These are phyloP conservation scores for Sturnus vulgaris DNA, from an alignment of 2,113 vertebrate genomes.

Conservation along the genomic window DNA sequence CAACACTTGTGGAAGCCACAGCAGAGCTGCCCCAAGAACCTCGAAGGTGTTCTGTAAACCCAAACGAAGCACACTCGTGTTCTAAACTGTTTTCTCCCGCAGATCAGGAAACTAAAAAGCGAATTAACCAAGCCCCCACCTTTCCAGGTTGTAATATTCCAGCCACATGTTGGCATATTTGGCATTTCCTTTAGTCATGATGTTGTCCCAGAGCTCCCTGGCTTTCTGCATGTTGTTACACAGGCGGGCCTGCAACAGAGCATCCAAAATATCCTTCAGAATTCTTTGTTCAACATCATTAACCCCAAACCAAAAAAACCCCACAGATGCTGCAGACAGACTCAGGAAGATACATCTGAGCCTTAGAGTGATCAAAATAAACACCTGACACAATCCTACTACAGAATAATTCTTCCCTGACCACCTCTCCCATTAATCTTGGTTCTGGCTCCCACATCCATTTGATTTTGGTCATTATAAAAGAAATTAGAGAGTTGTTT, in stretches of 20 bases:
- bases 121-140: conserved; percentile 63
- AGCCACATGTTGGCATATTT: conserved; percentile 99
- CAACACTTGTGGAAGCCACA: accelerated
- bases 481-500: not conserved
- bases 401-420: not conserved
- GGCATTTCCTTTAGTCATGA: conserved; percentile 98
- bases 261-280: not conserved
- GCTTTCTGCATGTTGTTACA: conserved; percentile 98
- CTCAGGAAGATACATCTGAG: not conserved
- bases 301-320: accelerated
- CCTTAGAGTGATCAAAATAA: accelerated
- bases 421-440: not conserved
- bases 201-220: conserved; percentile 94
- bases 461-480: not conserved
- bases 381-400: not conserved
- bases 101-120: not conserved
- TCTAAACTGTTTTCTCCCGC: not conserved
- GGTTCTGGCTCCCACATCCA: not conserved
- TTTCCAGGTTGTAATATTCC: conserved; percentile 95
- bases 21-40: not conserved
- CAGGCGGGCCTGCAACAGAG: conserved; percentile 79
- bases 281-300: too few relatives aligned
- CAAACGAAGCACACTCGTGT: accelerated
- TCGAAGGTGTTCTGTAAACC: not conserved
- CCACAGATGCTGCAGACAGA: not conserved